phyloP scores from a whole-genome alignment of 2,113 vertebrate species.

The Colossoma macropomum region DNA sequence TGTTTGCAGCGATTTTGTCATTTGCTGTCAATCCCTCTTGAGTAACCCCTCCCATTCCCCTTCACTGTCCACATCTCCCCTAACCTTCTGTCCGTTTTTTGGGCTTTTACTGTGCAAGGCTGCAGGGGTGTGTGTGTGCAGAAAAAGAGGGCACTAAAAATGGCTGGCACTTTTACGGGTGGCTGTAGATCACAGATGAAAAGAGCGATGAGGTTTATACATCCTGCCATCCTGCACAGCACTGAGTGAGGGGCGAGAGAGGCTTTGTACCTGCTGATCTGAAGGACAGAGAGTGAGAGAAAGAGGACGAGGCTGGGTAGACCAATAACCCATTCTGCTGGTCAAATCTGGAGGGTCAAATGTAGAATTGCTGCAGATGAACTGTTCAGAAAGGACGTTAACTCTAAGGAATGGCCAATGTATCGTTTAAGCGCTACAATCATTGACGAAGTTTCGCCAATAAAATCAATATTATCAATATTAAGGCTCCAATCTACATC shows the following conservation, averaged over 20 bases:
- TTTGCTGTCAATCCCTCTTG: conserved; percentile 16
- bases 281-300: neutral
- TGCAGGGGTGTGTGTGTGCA: conserved; percentile 14
- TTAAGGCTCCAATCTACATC: neutral
- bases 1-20: conserved; percentile 35
- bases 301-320: neutral
- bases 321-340: neutral
- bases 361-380: neutral
- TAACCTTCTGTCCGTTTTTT: conserved; percentile 11
- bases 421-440: neutral
- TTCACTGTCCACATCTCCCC: conserved; percentile 17
- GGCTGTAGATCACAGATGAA: conserved; percentile 8
- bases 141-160: conserved; percentile 18
- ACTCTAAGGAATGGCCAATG: neutral
- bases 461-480: neutral
- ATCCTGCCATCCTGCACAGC: neutral
- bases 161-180: conserved; percentile 12
- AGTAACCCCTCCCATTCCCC: conserved; percentile 17
- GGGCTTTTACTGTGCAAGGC: conserved; percentile 33
- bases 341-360: conserved; percentile 20
- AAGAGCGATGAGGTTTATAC: conserved; percentile 6
- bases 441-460: too few species aligned
- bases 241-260: neutral
- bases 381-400: neutral
- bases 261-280: neutral